Evolutionary conservation across 2,113 vertebrate genomes (phyloP), one percentile per base, ranked within the genome.

Genomic region (Numida meleagris): DNA sequence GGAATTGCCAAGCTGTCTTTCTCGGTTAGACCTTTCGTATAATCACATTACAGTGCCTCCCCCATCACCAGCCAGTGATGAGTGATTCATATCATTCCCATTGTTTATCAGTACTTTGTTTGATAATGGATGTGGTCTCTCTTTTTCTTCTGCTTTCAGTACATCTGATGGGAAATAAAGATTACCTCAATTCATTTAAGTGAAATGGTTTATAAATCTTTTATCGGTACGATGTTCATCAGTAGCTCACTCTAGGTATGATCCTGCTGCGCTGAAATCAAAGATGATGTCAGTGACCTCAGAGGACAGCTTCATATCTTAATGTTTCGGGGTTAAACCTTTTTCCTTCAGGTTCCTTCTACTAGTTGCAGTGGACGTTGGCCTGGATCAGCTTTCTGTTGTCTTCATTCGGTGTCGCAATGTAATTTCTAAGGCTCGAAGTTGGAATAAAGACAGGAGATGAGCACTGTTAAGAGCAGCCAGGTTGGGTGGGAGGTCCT

Each of bases 21-120:
- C 36, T 27, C 19, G 59, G 79, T 14, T 14, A 73, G 6, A 8
- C n/a, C 3, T 1, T n/a, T 70, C 0, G 8, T 42, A 2, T 24
- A 48, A 58, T 5, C 24, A 4, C 2, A 2, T 77, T 58, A 2
- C 63, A 77, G 72, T 45, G 68, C 59, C 48, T 51, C 27, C 42
- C 17, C 46, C 51, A 2, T 48, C 43, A 40, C 13, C 63, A 55
- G 45, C 29, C 38, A 24, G 38, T 61, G 55, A 17, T n/a, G 34
- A 48, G 10, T 59, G 66, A 20, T 34, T 75, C 27, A 3, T 24
- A 1, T 27, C 12, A 3, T 7, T 71, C 34, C 67, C 20, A 21
- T 58, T 76, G 50, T 42, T 57, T 79, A 57, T 43, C 50, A 12
- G 24, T 25, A 36, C 76, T 86, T 63, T 46, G 70, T 34, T 31